These are phyloP conservation scores for Noctua comes DNA, from an alignment of 2,888 invertebrate species.

Conservation along the genomic window DNA sequence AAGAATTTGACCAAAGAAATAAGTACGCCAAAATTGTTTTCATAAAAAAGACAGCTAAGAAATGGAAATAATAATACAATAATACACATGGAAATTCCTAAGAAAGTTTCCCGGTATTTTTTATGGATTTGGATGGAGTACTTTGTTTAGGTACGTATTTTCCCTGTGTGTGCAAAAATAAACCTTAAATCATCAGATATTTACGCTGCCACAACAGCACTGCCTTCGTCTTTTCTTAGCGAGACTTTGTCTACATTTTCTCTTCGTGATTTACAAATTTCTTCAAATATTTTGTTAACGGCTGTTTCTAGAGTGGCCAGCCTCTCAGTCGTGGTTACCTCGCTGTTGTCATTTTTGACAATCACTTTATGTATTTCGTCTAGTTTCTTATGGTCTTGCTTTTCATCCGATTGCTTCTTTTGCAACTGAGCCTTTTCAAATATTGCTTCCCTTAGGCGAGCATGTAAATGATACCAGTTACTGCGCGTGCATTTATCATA, in stretches of 20 bases:
- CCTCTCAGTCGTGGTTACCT: not conserved
- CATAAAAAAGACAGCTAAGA: too few species aligned
- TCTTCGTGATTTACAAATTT: not conserved
- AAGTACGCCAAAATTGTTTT: too few species aligned
- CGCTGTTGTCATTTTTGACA: not conserved
- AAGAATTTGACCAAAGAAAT: too few species aligned
- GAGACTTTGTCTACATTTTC: not conserved
- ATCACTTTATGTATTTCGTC: conserved; percentile 59
- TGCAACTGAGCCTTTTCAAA: conserved; percentile 80
- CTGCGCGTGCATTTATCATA: conserved; percentile 22
- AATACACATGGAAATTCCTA: too few species aligned
- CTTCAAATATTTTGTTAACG: not conserved
- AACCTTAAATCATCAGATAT: not conserved
- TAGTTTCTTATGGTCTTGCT: conserved; percentile 69
- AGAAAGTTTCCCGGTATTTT: too few species aligned
- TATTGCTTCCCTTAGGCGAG: conserved; percentile 79
- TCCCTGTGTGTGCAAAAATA: too few species aligned
- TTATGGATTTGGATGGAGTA: too few species aligned
- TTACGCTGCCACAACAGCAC: not conserved
- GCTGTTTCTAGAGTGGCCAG: not conserved
- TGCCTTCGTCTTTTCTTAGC: not conserved
- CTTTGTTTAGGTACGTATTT: too few species aligned
- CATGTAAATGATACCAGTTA: conserved; percentile 73
- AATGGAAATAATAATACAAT: too few species aligned
- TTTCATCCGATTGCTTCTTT: conserved; percentile 77